A percentile compares a stretch with the other conserved stretches of the same genome.
Evolutionary conservation across 2,888 invertebrate genomes (phyloP).

Genomic region (Nematopogon swammerdamellus): DNA sequence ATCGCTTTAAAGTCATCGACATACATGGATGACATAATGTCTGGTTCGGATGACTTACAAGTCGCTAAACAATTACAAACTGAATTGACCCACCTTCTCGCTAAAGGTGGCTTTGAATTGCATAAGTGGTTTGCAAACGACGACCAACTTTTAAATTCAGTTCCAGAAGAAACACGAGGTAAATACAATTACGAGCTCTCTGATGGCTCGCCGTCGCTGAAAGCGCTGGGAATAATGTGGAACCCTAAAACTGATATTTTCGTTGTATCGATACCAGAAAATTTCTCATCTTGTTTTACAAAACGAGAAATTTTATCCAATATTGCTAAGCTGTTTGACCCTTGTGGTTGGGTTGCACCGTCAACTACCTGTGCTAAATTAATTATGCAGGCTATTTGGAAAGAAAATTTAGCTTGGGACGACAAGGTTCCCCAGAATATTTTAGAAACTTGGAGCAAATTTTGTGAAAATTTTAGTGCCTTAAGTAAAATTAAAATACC

Average conservation of each 20-base stretch:
- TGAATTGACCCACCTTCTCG: constrained; percentile 12
- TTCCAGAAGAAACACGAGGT: background rate
- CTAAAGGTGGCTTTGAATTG: constrained; percentile 17
- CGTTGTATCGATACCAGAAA: background rate
- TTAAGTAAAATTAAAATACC: background rate
- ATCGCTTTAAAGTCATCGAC: constrained; percentile 11
- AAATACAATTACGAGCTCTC: background rate
- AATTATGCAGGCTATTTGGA: background rate
- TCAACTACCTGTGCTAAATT: background rate
- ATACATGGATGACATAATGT: constrained; percentile 16
- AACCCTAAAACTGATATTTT: background rate
- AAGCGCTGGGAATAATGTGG: background rate
- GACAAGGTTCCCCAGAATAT: background rate
- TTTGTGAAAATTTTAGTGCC: background rate
- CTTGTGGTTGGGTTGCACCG: background rate
- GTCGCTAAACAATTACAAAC: constrained; percentile 11
- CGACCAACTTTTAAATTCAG: too few relatives aligned
- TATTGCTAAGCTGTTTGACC: background rate
- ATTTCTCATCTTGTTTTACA: background rate
- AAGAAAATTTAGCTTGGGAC: background rate
- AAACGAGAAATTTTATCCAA: background rate
- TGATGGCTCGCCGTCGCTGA: background rate
- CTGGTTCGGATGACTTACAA: constrained; percentile 13
- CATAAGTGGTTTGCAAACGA: constrained; percentile 15
- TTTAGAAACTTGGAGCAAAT: background rate